phyloP scores from a whole-genome alignment of 2,797 vertebrate genomes.

The Vipera latastei region DNA sequence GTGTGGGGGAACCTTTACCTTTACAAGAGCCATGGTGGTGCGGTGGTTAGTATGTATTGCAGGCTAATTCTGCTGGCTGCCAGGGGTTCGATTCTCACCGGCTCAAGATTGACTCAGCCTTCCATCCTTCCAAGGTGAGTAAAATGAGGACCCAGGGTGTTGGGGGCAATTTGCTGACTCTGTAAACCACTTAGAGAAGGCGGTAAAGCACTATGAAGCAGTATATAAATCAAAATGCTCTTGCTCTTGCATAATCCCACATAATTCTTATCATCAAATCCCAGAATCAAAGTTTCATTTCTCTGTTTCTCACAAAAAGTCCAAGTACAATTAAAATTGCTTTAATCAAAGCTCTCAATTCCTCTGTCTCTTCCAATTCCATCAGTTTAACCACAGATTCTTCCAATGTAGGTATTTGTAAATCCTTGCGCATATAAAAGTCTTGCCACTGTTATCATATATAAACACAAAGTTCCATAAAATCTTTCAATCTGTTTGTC shows the following conservation, averaged over 20 bases:
- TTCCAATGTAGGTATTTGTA: neutral
- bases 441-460: neutral
- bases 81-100: neutral
- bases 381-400: neutral
- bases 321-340: neutral
- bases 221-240: neutral
- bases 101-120: neutral
- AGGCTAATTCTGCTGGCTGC: neutral
- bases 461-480: neutral
- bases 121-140: neutral
- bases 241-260: neutral
- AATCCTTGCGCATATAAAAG: neutral
- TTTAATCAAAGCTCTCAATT: neutral
- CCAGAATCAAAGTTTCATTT: neutral
- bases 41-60: neutral
- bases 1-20: no score
- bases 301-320: neutral
- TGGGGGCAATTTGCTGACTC: neutral
- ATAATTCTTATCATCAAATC: neutral
- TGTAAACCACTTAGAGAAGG: neutral
- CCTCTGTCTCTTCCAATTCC: neutral
- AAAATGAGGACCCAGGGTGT: neutral
- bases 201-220: neutral
- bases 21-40: neutral
- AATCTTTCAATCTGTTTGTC: neutral